Base-by-base conservation (phyloP, 92 coral and sea anemone species). In the Heteractis magnifica region DNA sequence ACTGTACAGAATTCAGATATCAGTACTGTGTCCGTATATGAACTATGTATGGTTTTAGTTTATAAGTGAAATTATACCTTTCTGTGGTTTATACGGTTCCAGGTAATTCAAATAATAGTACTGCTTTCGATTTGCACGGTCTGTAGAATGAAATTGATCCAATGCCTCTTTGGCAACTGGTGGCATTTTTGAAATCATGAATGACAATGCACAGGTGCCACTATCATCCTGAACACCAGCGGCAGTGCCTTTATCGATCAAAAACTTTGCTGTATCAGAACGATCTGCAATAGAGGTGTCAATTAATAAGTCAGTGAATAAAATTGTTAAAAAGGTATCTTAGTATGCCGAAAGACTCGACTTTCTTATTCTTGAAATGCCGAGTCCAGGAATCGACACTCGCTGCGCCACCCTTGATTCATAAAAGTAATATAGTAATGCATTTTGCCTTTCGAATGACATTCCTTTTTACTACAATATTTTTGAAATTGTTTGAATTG, bases 131-230 rank as follows among this genome's bases (percentile, higher is more conserved):
- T 92, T 97, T 0, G 97, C 99, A 13, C 99, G 88, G 86, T 97
- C 97, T 3, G 95, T 91, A n/a, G 95, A 92, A 82, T 94, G 99
- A 80, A 97, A 94, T 87, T 97, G 99, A 52, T 94, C 97, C 90
- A 97, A 87, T 12, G 98, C 99, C 72, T 92, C 95, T 72, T 94
- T 97, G 49, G 99, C 99, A 6, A 97, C 99, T 9, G 99, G 98
- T 44, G 99, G 98, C 99, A 97, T 97, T 79, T 97, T 97, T 60
- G 99, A 89, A 49, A 97, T 95, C 98, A 97, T 97, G 16, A 97
- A 81, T 18, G 99, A 87, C 94, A 97, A 78, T 3, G 91, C 97
- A 75, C 93, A 85, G 81, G 85, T 85, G 49, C 99, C 99, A 3
- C 88, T 82, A 41, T 74, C 81, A 80, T 97, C 99, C 52, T 92